These are phyloP conservation scores for Melanaphis sacchari DNA, from an alignment of 1,140 invertebrate genomes.

Conservation along the genomic window DNA sequence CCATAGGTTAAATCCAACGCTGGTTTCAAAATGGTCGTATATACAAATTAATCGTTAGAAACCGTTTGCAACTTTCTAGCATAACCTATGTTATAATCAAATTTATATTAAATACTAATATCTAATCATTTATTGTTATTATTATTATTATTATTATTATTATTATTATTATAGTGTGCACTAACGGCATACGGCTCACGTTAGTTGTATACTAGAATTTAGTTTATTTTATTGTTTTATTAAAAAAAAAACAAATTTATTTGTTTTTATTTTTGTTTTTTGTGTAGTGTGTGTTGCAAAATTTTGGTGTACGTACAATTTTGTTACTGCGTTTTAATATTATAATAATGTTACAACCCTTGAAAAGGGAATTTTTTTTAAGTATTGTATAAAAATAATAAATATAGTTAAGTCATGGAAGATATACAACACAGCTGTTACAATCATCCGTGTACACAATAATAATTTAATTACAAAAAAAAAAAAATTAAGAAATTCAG, in stretches of 20 bases:
- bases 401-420: conserved; percentile 56
- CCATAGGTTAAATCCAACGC: conserved; percentile 43
- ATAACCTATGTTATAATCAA: conserved; percentile 31
- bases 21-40: conserved; percentile 35
- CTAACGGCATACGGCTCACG: conserved; percentile 57
- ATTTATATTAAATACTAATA: conserved; percentile 41
- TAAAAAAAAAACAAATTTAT: neutral
- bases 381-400: conserved; percentile 58
- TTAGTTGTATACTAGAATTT: conserved; percentile 47
- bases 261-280: conserved; percentile 45
- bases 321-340: conserved; percentile 58
- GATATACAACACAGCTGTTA: conserved; percentile 55
- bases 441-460: conserved; percentile 57
- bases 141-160: conserved; percentile 27
- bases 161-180: conserved; percentile 40
- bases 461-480: conserved; percentile 53
- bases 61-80: conserved; percentile 38
- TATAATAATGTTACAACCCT: conserved; percentile 53
- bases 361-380: conserved; percentile 40
- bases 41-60: conserved; percentile 37
- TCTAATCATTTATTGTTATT: conserved; percentile 41
- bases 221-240: conserved; percentile 47
- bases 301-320: conserved; percentile 58
- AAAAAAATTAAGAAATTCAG: conserved; percentile 55
- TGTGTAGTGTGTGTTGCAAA: conserved; percentile 56